Percentiles rank a stretch among this genome's conserved stretches.
Conservation (phyloP, 2,797 vertebrate species). For the Crypturellus tataupa region DNA sequence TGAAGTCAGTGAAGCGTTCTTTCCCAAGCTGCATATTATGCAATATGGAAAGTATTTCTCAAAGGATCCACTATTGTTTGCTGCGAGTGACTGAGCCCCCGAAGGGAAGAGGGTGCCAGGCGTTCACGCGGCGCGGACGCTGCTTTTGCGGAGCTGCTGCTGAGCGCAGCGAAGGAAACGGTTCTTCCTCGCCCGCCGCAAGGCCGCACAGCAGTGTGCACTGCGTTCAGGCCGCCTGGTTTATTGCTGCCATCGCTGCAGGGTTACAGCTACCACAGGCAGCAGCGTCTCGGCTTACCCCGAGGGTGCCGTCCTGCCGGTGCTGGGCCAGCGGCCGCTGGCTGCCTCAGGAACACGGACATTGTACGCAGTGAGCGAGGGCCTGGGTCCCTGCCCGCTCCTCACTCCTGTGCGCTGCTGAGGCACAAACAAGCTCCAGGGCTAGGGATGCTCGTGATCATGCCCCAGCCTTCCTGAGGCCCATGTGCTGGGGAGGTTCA, state of each 20-base stretch:
- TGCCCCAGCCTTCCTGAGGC: neutral
- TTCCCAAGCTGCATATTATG: neutral
- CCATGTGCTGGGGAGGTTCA: neutral
- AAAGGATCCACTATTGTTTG: neutral
- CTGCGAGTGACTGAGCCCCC: neutral
- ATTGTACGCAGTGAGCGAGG: neutral
- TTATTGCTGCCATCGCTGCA: neutral
- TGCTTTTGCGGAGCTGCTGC: neutral
- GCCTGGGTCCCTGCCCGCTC: fast-evolving
- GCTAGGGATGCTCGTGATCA: neutral
- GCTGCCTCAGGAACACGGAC: neutral
- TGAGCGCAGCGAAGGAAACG: neutral
- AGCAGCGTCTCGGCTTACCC: neutral
- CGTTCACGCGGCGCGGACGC: neutral
- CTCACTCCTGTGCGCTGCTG: neutral
- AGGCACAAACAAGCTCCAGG: neutral
- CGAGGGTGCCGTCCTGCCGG: neutral
- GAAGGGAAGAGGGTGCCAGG: neutral
- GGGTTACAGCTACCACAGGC: neutral
- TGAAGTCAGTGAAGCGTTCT: neutral
- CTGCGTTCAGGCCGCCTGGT: neutral
- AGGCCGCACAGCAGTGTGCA: neutral
- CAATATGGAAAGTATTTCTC: slow-evolving; percentile 39
- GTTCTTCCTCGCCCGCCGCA: neutral
- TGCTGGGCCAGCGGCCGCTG: neutral